Conservation (phyloP, 2,113 vertebrate genomes). For the Alethe castanea region DNA sequence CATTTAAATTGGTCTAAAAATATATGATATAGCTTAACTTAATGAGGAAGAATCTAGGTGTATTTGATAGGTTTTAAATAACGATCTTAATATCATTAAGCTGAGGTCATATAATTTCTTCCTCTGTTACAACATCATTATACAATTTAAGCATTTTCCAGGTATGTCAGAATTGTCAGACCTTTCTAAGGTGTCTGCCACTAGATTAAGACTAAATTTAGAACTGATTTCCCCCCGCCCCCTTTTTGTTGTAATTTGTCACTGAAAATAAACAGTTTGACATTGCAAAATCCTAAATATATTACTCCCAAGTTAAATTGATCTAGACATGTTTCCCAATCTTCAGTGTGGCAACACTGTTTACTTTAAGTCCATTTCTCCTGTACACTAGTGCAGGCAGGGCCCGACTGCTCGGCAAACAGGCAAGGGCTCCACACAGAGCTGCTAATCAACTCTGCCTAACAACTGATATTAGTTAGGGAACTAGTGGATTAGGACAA, state of each 20-base stretch:
- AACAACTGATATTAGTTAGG: constrained; percentile 32
- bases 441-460: constrained; percentile 54
- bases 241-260: background rate
- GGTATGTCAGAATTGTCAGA: background rate
- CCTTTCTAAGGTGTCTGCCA: background rate
- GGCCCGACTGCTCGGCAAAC: background rate
- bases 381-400: background rate
- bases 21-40: background rate
- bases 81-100: constrained; percentile 18
- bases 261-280: background rate
- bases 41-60: background rate
- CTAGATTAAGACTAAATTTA: background rate
- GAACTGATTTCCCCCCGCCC: background rate
- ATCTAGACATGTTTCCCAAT: background rate
- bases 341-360: background rate
- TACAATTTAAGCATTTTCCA: constrained; percentile 12
- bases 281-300: background rate
- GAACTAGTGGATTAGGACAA: constrained; percentile 16
- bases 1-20: background rate
- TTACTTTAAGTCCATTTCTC: constrained; percentile 10
- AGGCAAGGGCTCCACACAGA: constrained; percentile 14
- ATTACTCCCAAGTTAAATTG: background rate
- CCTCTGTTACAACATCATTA: background rate
- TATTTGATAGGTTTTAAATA: constrained; percentile 31
- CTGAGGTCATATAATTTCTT: background rate